Percentiles rank a stretch among this genome's conserved stretches.
These are phyloP conservation scores for Novumbra hubbsi DNA, from an alignment of 2,797 vertebrate species.

Conservation along the genomic window DNA sequence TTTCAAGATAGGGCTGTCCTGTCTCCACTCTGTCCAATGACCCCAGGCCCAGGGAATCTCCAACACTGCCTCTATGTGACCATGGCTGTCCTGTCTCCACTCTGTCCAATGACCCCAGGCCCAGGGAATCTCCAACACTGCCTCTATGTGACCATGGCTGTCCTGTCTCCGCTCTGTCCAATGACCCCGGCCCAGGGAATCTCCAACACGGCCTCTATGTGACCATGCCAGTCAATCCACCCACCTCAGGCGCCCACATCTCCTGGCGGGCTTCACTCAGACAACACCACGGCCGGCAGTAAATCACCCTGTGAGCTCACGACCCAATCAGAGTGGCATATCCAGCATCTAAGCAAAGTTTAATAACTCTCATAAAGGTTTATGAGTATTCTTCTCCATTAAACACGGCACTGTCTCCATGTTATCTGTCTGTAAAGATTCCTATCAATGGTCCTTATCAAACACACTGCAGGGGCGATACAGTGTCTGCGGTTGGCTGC, in stretches of 20 bases:
- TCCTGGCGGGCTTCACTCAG: constrained; percentile 30
- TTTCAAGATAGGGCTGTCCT: constrained; percentile 40
- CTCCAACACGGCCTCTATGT: constrained; percentile 37
- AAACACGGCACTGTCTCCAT: constrained; percentile 42
- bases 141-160: constrained; percentile 52
- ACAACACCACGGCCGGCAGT: constrained; percentile 39
- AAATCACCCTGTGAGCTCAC: constrained; percentile 66
- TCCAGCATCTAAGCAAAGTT: constrained; percentile 77
- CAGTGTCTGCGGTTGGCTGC: neutral
- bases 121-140: neutral
- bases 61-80: constrained; percentile 42
- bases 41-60: constrained; percentile 3
- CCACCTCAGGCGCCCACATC: constrained; percentile 66
- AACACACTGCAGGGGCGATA: constrained; percentile 43
- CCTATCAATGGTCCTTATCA: constrained; percentile 64
- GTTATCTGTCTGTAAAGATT: constrained; percentile 47
- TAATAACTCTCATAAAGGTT: constrained; percentile 76
- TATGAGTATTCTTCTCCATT: constrained; percentile 66
- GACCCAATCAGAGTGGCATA: constrained; percentile 67
- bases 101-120: too few species aligned
- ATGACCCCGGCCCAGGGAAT: constrained; percentile 43
- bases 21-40: too few species aligned
- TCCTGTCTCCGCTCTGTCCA: constrained; percentile 52
- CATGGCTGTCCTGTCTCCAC: constrained; percentile 50
- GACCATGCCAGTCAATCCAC: constrained; percentile 62